Percentiles rank a stretch among this genome's conserved stretches.
Evolutionary conservation across 2,888 invertebrate species (phyloP).

Genomic region (Eupsilia transversa): DNA sequence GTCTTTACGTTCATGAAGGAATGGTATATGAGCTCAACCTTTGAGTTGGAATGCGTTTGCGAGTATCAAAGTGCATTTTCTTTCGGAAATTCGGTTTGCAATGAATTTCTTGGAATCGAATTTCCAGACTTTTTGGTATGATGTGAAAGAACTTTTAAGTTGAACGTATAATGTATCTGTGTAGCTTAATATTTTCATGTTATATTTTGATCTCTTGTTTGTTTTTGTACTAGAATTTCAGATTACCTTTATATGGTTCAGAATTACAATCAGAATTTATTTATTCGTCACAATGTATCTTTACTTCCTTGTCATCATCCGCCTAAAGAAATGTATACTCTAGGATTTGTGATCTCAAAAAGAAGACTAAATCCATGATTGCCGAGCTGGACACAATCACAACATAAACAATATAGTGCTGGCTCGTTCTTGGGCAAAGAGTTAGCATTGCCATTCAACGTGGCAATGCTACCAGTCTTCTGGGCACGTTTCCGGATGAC

Average conservation of each 20-base stretch:
- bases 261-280: not conserved
- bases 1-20: slow-evolving; percentile 67
- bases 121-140: slow-evolving; percentile 19
- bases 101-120: slow-evolving; percentile 38
- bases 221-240: not conserved
- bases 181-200: not conserved
- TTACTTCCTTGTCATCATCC: not conserved
- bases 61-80: slow-evolving; percentile 49
- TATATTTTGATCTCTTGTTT: not conserved
- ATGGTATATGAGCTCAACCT: slow-evolving; percentile 62
- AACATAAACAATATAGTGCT: not conserved
- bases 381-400: not conserved
- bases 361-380: not conserved
- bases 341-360: not conserved
- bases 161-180: not conserved
- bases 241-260: not conserved
- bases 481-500: too few relatives aligned
- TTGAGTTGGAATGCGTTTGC: slow-evolving; percentile 53
- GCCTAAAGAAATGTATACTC: not conserved
- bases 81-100: slow-evolving; percentile 30
- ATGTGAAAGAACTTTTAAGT: slow-evolving; percentile 5
- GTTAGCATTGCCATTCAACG: too few relatives aligned
- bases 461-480: too few relatives aligned
- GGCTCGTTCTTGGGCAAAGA: too few relatives aligned
- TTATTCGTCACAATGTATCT: not conserved